Evolutionary conservation across 2,113 vertebrate species (phyloP), one percentile per base, ranked within the genome.

Genomic region (Cheirogaleus medius): DNA sequence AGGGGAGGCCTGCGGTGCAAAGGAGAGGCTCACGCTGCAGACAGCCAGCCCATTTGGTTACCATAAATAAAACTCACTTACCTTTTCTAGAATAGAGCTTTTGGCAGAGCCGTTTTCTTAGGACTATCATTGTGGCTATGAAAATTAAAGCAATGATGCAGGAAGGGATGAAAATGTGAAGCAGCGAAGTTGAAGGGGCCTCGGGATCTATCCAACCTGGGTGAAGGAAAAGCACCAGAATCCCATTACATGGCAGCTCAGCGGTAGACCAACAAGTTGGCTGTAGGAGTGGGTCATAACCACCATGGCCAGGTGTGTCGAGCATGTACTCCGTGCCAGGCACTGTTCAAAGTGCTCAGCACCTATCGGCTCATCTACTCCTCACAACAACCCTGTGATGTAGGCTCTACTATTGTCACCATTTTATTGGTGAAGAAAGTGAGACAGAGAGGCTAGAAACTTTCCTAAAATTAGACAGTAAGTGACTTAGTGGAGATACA

Each of bases 101-200:
- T 91, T 66, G 91, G 58, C 56, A 94, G 71, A 84, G 74, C 78
- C 80, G 95, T 96, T 91, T 98, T 81, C 91, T 98, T 84, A 95
- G 66, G 92, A 88, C 34, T 95, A 91, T 77, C 87, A 97, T 6
- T 68, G 58, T 58, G 44, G n/a, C 77, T 64, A 85, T 6, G 88
- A 97, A 92, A 6, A 97, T 85, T 80, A 91, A 37, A 69, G 68
- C 49, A 14, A 93, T 63, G 80, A 97, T 23, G 77, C 97, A 97
- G 0, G 2, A 93, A 15, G 84, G 81, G 81, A 98, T 13, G 71
- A 97, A 84, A 94, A 98, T 47, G 21, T 64, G 96, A 25, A 97
- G 80, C 13, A 56, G n/a, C 18, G 76, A 64, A 11, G 73, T 96
- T 78, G 96, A 44, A 97, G 83, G 4, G 0, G 17, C 71, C 0